These are phyloP conservation scores for Papilio xuthus DNA, from an alignment of 1,140 invertebrate genomes.

Conservation along the genomic window DNA sequence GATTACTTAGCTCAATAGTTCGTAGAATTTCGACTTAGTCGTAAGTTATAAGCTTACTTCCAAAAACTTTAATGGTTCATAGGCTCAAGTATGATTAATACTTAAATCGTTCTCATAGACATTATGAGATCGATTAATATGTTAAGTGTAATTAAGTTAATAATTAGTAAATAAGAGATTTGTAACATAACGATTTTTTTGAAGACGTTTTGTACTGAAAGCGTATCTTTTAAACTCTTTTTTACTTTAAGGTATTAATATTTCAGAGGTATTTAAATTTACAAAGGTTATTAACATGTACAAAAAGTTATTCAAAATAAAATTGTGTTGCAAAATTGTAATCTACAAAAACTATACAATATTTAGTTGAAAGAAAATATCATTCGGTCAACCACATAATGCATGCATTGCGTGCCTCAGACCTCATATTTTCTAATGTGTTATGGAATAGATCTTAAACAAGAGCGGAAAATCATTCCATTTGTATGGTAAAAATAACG, in stretches of 20 bases:
- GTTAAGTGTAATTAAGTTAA: background rate
- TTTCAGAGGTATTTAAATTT: no score
- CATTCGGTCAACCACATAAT: conserved; percentile 16
- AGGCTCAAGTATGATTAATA: conserved; percentile 21
- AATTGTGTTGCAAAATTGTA: no score
- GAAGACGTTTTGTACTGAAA: background rate
- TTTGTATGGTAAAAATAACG: conserved; percentile 26
- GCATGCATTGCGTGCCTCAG: conserved; percentile 24
- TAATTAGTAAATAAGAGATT: no score
- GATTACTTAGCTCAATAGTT: conserved; percentile 12
- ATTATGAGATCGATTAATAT: background rate
- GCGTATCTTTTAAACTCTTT: no score
- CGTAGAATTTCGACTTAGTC: conserved; percentile 6
- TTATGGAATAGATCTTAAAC: conserved; percentile 30
- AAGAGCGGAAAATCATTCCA: conserved; percentile 25
- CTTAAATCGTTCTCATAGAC: conserved; percentile 10
- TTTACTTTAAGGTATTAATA: no score
- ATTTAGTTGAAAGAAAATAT: conserved; percentile 4
- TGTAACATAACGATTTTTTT: no score
- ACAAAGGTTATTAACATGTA: no score
- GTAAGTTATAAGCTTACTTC: conserved; percentile 17
- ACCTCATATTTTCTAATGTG: conserved; percentile 31
- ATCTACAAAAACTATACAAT: background rate
- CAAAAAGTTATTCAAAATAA: no score
- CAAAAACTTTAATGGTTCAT: conserved; percentile 19